Evolutionary conservation across 2,888 invertebrate species (phyloP).

Genomic region (Lymantria dispar): DNA sequence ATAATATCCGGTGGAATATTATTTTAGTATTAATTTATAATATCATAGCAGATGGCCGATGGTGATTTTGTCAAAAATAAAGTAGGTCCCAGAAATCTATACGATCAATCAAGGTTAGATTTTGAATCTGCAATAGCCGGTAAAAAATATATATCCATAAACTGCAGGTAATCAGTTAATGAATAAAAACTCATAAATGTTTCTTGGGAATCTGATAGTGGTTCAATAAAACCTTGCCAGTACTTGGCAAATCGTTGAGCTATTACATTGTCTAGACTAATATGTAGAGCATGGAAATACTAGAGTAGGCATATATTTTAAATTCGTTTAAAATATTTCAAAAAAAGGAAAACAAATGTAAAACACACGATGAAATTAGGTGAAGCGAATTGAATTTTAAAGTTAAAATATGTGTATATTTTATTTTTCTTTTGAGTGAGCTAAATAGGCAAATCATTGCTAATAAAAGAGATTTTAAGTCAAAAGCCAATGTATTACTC

Average conservation of each 20-base stretch:
- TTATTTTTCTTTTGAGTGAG: no score
- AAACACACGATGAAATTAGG: no score
- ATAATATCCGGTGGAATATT: conserved; percentile 69
- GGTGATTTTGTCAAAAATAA: conserved; percentile 45
- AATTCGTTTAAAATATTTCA: no score
- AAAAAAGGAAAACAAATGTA: no score
- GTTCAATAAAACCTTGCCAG: conserved; percentile 50
- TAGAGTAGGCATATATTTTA: conserved; percentile 28
- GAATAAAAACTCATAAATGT: conserved; percentile 35
- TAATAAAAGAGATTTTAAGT: no score
- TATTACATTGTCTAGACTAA: conserved; percentile 63
- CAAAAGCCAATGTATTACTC: no score
- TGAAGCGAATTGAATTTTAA: no score
- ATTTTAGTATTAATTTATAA: conserved; percentile 57
- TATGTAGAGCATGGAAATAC: conserved; percentile 37
- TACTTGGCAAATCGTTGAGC: conserved; percentile 43
- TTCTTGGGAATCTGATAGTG: conserved; percentile 44
- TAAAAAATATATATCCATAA: conserved; percentile 1
- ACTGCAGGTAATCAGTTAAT: conserved; percentile 35
- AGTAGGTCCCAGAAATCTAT: conserved; percentile 16
- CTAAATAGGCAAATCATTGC: no score
- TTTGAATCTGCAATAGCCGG: conserved; percentile 3
- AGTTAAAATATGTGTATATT: no score
- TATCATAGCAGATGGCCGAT: conserved; percentile 62
- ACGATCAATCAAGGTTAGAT: conserved; percentile 11